phyloP scores from a whole-genome alignment of 2,797 vertebrate species.

The Remorina albescens region DNA sequence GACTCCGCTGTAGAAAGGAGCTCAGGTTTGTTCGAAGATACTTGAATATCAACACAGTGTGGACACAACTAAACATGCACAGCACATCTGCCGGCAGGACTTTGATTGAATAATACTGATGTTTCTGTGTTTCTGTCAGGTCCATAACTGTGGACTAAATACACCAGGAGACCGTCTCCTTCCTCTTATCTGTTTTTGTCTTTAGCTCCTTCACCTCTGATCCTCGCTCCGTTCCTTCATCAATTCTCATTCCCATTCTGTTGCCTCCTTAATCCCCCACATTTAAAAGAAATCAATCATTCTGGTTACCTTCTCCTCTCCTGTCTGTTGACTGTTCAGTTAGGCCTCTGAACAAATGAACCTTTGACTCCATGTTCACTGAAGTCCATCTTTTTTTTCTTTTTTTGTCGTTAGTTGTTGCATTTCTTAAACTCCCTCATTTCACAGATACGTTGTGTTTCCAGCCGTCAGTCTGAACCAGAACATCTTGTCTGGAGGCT shows the following conservation, averaged over 20 bases:
- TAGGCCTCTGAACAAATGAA: not conserved
- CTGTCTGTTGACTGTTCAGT: not conserved
- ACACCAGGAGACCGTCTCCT: too few species aligned
- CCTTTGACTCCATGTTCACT: not conserved
- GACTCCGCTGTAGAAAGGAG: too few species aligned
- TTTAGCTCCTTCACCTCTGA: slow-evolving; percentile 1
- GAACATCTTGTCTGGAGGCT: not conserved
- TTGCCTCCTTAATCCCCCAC: not conserved
- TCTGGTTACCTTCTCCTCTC: not conserved
- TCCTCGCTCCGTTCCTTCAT: slow-evolving; percentile 1
- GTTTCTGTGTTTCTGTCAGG: too few species aligned
- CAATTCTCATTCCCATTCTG: slow-evolving; percentile 2
- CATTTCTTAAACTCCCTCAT: not conserved
- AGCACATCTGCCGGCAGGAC: too few species aligned
- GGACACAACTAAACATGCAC: too few species aligned
- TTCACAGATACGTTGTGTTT: not conserved
- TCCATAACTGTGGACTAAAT: too few species aligned
- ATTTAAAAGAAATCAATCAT: not conserved
- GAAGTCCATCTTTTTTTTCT: not conserved
- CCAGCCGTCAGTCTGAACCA: not conserved
- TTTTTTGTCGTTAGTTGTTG: not conserved
- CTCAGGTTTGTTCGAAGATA: too few species aligned
- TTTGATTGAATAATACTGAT: too few species aligned
- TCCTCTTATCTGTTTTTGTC: too few species aligned
- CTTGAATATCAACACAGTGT: too few species aligned